A percentile compares a stretch with the other conserved stretches of the same genome.
Evolutionary conservation across 2,113 vertebrate genomes (phyloP).

Genomic region (Erinaceus europaeus): DNA sequence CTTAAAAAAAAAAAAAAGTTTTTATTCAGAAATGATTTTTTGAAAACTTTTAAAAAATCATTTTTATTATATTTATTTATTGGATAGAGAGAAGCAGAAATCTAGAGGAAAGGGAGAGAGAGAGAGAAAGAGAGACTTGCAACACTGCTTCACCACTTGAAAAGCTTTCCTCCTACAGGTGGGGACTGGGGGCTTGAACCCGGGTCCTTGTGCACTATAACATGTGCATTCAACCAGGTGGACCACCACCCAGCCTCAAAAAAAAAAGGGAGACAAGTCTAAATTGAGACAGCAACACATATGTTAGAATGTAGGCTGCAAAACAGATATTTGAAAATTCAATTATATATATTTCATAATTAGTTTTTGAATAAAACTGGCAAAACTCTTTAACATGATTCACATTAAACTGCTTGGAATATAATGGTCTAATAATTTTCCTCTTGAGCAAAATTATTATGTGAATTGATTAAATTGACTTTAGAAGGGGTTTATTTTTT

Average conservation of each 20-base stretch:
- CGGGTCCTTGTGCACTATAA: too few relatives aligned
- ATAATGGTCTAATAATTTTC: slow-evolving; percentile 64
- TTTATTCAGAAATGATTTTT: background rate
- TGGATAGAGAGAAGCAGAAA: too few relatives aligned
- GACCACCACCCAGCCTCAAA: too few relatives aligned
- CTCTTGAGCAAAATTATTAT: slow-evolving; percentile 62
- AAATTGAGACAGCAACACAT: background rate
- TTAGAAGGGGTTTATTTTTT: slow-evolving; percentile 48
- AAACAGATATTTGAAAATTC: slow-evolving; percentile 29
- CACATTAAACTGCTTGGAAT: slow-evolving; percentile 50
- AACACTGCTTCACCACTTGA: too few relatives aligned
- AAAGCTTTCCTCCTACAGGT: too few relatives aligned
- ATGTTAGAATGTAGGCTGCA: slow-evolving; percentile 22
- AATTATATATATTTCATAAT: slow-evolving; percentile 47
- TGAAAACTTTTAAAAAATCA: too few relatives aligned
- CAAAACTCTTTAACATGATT: slow-evolving; percentile 40
- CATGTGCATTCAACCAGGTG: too few relatives aligned
- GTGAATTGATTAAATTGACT: slow-evolving; percentile 64
- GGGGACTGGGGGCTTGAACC: too few relatives aligned
- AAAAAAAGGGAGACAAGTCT: too few relatives aligned
- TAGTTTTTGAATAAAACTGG: slow-evolving; percentile 23
- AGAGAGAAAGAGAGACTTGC: too few relatives aligned
- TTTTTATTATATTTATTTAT: too few relatives aligned
- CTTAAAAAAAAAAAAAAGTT: background rate
- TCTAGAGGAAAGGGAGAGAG: too few relatives aligned